Percentiles rank a stretch among this genome's conserved stretches.
phyloP scores from a whole-genome alignment of 2,797 vertebrate genomes.

The Amazona finschi region DNA sequence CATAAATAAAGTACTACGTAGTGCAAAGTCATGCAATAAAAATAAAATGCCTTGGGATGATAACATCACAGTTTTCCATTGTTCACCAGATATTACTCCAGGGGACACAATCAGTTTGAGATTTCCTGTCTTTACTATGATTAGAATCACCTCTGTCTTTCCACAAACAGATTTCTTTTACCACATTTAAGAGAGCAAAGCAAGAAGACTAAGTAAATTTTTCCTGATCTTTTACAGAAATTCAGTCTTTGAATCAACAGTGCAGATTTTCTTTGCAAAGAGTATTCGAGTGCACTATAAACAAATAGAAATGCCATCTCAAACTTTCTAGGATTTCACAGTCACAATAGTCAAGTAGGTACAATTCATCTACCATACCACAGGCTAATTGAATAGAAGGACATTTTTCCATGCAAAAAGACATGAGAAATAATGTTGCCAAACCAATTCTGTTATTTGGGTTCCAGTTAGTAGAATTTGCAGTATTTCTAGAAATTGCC shows the following conservation, averaged over 20 bases:
- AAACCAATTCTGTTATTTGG: not conserved
- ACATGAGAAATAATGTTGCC: not conserved
- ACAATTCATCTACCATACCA: not conserved
- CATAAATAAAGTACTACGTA: not conserved
- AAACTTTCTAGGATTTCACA: not conserved
- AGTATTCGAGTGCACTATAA: not conserved
- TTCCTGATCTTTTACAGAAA: not conserved
- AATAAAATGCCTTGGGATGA: not conserved
- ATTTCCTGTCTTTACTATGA: not conserved
- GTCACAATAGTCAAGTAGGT: not conserved
- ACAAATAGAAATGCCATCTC: not conserved
- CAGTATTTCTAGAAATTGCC: not conserved
- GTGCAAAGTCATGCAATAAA: not conserved
- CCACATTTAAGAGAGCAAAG: not conserved
- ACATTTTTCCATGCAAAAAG: not conserved
- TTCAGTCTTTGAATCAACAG: not conserved
- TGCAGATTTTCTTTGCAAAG: not conserved
- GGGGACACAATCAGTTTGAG: not conserved
- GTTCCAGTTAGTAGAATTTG: not conserved
- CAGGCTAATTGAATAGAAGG: not conserved
- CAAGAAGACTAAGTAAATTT: not conserved
- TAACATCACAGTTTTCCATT: constrained; percentile 1
- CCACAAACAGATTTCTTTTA: not conserved
- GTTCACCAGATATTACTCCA: constrained; percentile 2
- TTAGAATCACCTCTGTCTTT: not conserved